Conservation (phyloP, 2,888 invertebrate genomes). For the Ophonus ardosiacus region DNA sequence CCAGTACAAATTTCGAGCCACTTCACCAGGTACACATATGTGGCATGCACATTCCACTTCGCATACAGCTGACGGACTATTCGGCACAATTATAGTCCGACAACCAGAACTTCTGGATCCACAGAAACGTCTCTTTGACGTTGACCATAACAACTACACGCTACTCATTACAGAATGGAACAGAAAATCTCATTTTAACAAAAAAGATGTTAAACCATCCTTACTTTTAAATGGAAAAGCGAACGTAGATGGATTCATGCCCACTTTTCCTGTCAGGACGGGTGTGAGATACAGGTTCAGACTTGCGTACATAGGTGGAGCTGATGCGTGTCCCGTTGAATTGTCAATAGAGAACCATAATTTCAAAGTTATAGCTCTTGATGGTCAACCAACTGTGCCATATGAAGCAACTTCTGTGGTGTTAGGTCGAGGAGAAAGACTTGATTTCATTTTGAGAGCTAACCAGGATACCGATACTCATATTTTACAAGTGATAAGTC, state of each 20-base stretch:
- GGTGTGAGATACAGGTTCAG: slow-evolving; percentile 83
- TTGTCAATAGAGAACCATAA: slow-evolving; percentile 82
- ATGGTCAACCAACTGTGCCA: slow-evolving; percentile 82
- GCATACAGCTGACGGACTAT: slow-evolving; percentile 83
- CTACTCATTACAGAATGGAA: slow-evolving; percentile 85
- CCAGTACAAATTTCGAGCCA: slow-evolving; percentile 84
- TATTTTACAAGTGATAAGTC: slow-evolving; percentile 80
- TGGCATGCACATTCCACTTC: slow-evolving; percentile 86
- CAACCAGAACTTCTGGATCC: slow-evolving; percentile 81
- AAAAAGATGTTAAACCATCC: slow-evolving; percentile 75
- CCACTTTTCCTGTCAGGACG: slow-evolving; percentile 77
- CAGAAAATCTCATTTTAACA: slow-evolving; percentile 73
- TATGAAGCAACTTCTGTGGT: slow-evolving; percentile 79
- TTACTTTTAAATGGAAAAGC: slow-evolving; percentile 83
- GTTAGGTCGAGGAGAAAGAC: slow-evolving; percentile 85
- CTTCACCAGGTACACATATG: slow-evolving; percentile 83
- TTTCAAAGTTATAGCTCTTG: slow-evolving; percentile 83
- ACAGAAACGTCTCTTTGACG: slow-evolving; percentile 81
- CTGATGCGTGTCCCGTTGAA: slow-evolving; percentile 83
- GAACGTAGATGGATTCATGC: slow-evolving; percentile 72
- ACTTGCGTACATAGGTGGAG: slow-evolving; percentile 82
- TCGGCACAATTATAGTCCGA: slow-evolving; percentile 84
- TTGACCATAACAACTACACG: slow-evolving; percentile 84
- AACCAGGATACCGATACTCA: slow-evolving; percentile 79
- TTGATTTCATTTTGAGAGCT: slow-evolving; percentile 85